Evolutionary conservation across 2,797 vertebrate genomes (phyloP), one percentile per base, ranked within the genome.

Genomic region (Mus caroli): DNA sequence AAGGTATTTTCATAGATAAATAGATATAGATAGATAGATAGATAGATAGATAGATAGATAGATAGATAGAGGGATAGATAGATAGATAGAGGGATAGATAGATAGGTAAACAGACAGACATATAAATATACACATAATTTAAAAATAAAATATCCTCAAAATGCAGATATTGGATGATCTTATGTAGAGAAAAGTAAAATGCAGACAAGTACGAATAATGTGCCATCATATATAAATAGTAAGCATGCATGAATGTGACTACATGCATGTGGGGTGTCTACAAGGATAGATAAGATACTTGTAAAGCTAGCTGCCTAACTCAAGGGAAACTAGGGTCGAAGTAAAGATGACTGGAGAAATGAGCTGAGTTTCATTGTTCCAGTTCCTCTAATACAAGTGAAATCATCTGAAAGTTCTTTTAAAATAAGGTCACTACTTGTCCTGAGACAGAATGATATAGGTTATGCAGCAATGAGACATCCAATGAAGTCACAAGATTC

Each of bases 401-500:
- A 94, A 50, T 77, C 28, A 50, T 71, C 90, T 37, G 13, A 64
- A 78, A 67, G 3, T 58, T 73, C 67, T 96, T 77, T 56, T 22
- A 46, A 69, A 71, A 34, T 43, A 92, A 93, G 12, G 4, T n/a
- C 20, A 73, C 6, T 50, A 26, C 12, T 67, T 84, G 46, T 91
- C 60, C 62, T 76, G 7, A 43, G 34, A 84, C 56, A 92, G 56
- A 95, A 80, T 37, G 17, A 71, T 73, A 50, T 12, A 92, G 75
- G 64, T 13, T 80, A 52, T 73, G 88, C 50, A 84, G 62, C 40
- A 93, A 40, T 62, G 43, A 93, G 50, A 31, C n/a, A n/a, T 46
- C 58, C 84, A 92, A 46, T 80, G 52, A 94, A 80, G 43, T 82
- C 67, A 85, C 34, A 52, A 43, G n/a, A 88, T 73, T 94, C 82